These are phyloP conservation scores for Sycophila sp. DNA, from an alignment of 1,140 invertebrate species.

Conservation along the genomic window DNA sequence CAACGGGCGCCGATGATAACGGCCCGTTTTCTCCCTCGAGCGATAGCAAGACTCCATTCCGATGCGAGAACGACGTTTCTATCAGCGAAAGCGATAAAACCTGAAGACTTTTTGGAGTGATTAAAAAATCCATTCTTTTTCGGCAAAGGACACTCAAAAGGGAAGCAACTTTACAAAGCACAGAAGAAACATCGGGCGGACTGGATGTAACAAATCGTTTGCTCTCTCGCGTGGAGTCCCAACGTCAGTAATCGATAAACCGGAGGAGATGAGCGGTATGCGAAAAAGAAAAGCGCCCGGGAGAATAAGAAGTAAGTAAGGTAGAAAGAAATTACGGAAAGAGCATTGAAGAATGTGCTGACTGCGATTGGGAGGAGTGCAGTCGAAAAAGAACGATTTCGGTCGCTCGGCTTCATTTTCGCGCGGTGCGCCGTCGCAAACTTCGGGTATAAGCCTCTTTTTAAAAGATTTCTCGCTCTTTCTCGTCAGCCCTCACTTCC, in stretches of 20 bases:
- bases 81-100: too few relatives aligned
- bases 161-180: neutral
- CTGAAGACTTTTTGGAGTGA: too few relatives aligned
- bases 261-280: too few relatives aligned
- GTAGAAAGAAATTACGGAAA: constrained; percentile 1
- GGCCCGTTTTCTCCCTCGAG: neutral
- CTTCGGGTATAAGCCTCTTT: neutral
- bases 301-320: neutral
- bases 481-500: neutral
- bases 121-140: too few relatives aligned
- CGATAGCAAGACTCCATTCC: constrained; percentile 21
- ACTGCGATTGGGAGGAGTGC: too few relatives aligned
- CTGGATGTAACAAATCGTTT: too few relatives aligned
- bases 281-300: neutral
- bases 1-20: constrained; percentile 3
- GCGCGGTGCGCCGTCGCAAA: neutral
- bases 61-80: neutral
- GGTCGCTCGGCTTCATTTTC: neutral
- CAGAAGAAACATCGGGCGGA: neutral
- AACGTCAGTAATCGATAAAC: constrained; percentile 14
- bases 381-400: neutral
- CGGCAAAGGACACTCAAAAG: too few relatives aligned
- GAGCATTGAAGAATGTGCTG: neutral
- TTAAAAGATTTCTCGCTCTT: neutral
- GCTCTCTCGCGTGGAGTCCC: too few relatives aligned